Base-by-base conservation (phyloP, 2,888 invertebrate genomes). In the Eustalomyia histrio region DNA sequence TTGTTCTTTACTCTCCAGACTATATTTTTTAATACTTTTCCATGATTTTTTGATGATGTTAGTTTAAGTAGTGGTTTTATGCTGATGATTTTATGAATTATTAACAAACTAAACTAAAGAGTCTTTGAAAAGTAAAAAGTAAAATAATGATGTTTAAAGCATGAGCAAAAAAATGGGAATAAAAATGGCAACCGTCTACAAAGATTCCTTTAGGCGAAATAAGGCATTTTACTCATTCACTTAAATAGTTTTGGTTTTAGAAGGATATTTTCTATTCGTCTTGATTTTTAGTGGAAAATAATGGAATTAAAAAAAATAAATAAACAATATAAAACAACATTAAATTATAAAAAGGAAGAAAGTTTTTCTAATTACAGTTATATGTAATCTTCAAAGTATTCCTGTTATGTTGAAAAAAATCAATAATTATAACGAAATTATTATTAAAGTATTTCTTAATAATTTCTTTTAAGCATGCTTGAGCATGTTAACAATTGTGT, bases 1-100 rank as follows among this genome's bases (percentile, higher is more conserved):
- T 7, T 29, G 4, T 47, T 47, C 43, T 12, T 14, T 47, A 47
- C 6, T 47, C 43, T 47, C 43, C n/a, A 47, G 43, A 47, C 43
- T 47, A 47, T 47, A n/a, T n/a, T 43, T 55, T 65, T 74, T 75
- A 67, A 78, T 75, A 81, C 43, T 71, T 65, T 71, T 67, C 63
- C 43, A 78, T 74, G 78, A 78, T 81, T 81, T 71, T 75, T 81
- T 78, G 74, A 81, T 81, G 74, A 74, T 81, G 81, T 78, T 75
- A 58, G 74, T 63, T 78, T 75, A 81, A 81, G 78, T 78, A 75
- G 81, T 75, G 81, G 81, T 81, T 81, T 81, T 81, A 78, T 81
- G 81, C 81, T 81, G 78, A 81, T 81, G 78, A 81, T 78, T 78
- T 78, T 75, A 81, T 81, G 67, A 81, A 81, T 81, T 81, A 81